Evolutionary conservation across 2,113 vertebrate genomes (phyloP), one percentile per base, ranked within the genome.

Genomic region (Salminus brasiliensis): DNA sequence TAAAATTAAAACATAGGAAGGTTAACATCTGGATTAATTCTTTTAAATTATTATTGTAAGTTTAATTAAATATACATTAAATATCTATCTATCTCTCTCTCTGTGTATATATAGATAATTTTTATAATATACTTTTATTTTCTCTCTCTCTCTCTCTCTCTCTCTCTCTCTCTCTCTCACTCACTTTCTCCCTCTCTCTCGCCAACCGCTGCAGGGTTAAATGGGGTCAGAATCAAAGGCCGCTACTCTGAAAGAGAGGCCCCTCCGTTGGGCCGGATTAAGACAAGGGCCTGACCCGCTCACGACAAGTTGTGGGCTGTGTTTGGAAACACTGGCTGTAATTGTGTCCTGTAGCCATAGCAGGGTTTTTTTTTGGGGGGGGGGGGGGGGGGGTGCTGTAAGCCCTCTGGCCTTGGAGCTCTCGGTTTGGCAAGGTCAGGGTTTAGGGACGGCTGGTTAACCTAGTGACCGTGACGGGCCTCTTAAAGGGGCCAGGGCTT

Each of bases 321-420:
- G 92, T 94, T 94, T 93, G 91, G 87, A 91, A 93, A 94, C 92
- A 92, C 83, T 84, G 87, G 79, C 85, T 73, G 83, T 80, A 90
- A 89, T 91, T 93, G 91, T 93, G 92, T 91, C 89, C 88, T 67
- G 36, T 1, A 41, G 83, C 85, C 89, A 89, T 86, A 86, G 89
- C 82, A 39, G 88, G 90, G 86, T 84, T 85, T 76, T 1, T 78
- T n/a, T n/a, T n/a, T n/a, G n/a, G n/a, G n/a, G n/a, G 73, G n/a
- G 76, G 52, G 86, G 82, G 89, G 85, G 80, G 5, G 72, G n/a
- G 74, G 55, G 9, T 85, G 79, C 78, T 84, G 67, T 72, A 80
- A 32, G 85, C 83, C 78, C 83, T 85, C 80, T 12, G 80, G 80
- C 67, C 66, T 49, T 80, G 7, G 32, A 52, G 30, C 45, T 41